A percentile compares a stretch with the other conserved stretches of the same genome.
Conservation (phyloP, 1,140 invertebrate genomes). For the Gyrodactylus salaris region DNA sequence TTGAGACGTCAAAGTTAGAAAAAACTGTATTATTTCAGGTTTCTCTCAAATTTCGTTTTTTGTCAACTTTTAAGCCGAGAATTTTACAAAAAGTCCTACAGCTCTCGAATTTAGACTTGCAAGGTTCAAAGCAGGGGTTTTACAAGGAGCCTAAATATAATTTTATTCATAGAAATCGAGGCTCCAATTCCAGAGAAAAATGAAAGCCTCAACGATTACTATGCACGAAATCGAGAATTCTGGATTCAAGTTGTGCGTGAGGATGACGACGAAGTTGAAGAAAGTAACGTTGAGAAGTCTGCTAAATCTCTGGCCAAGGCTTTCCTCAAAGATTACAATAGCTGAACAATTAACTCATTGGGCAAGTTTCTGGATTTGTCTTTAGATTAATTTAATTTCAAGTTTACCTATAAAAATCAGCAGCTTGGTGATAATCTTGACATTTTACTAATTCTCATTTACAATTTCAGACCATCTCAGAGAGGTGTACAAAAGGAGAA, state of each 20-base stretch:
- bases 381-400: too few species aligned
- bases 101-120: not conserved
- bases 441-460: too few species aligned
- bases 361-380: too few species aligned
- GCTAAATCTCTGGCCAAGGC: not conserved
- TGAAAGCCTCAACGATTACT: not conserved
- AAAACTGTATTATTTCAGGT: not conserved
- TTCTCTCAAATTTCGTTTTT: not conserved
- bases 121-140: not conserved
- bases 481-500: too few species aligned
- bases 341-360: too few species aligned
- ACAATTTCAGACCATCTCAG: too few species aligned
- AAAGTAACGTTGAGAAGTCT: not conserved
- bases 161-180: not conserved
- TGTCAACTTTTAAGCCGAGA: not conserved
- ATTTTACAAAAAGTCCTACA: not conserved
- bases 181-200: not conserved
- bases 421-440: too few species aligned
- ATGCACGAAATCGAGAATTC: not conserved
- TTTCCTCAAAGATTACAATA: not conserved
- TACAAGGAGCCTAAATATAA: not conserved
- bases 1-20: not conserved
- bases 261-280: too few species aligned
- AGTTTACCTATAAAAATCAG: too few species aligned
- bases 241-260: not conserved